Base-by-base conservation (phyloP, 2,888 invertebrate genomes). In the Laspeyria flexula region DNA sequence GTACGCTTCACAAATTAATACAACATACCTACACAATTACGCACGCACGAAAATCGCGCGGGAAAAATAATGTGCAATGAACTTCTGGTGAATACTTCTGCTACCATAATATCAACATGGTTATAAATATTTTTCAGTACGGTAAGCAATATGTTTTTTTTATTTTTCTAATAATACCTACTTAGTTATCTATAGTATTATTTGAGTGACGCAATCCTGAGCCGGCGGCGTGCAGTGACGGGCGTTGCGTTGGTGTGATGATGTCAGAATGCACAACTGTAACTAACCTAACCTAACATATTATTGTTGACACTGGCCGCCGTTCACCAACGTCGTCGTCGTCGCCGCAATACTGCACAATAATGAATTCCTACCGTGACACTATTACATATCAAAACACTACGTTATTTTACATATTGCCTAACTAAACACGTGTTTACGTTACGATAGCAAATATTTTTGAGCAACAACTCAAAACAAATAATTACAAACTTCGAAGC, bases 261-360 rank as follows among this genome's bases (percentile, higher is more conserved):
- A 65, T 56, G 65, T 69, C 70, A 69, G 50, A 65, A 44, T 69
- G 66, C 66, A 69, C 54, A 48, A 68, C 51, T 49, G 67, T 70
- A 64, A 69, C 68, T 69, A 69, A 69, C 68, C 68, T 69, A 57
- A 61, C 71, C 46, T 57, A 69, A 69, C 70, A 37, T 47, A 47
- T 43, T 43, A 55, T 46, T 58, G 60, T 70, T 60, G 55, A 48
- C 54, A 49, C 49, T 46, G 42, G 15, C 29, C 34, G 38, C 25
- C 4, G 25, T 49, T 30, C n/a, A 11, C 25, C 25, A 13, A 13
- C 35, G 27, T 23, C 34, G 21, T 15, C 35, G 37, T 18, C 41
- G n/a, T 34, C 21, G 29, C 37, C 40, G 29, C 43, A 42, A 42
- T 25, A 7, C 18, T 31, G 12, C 38, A 42, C 46, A 42, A 40